Evolutionary conservation across 2,113 vertebrate genomes (phyloP).

Genomic region (Misgurnus anguillicaudatus): DNA sequence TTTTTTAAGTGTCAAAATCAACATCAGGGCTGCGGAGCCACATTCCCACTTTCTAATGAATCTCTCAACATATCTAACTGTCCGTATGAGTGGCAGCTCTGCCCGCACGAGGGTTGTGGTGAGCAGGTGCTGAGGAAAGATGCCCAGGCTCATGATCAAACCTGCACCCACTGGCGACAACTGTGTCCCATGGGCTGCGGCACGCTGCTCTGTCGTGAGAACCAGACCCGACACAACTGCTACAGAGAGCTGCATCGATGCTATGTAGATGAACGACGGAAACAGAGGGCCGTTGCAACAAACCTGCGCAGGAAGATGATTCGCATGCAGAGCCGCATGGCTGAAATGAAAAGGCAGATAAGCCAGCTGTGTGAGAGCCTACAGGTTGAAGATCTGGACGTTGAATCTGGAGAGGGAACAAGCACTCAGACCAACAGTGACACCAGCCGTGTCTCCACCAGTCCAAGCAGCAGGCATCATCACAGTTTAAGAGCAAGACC

Average conservation of each 20-base stretch:
- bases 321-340: slow-evolving; percentile 60
- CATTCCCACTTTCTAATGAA: slow-evolving; percentile 65
- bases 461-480: slow-evolving; percentile 22
- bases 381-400: slow-evolving; percentile 40
- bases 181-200: slow-evolving; percentile 69
- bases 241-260: slow-evolving; percentile 62
- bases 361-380: slow-evolving; percentile 57
- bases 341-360: slow-evolving; percentile 54
- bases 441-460: slow-evolving; percentile 1
- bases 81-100: slow-evolving; percentile 62
- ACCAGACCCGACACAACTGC: slow-evolving; percentile 66
- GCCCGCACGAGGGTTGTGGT: slow-evolving; percentile 69
- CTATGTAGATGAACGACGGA: slow-evolving; percentile 49
- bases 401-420: slow-evolving; percentile 38
- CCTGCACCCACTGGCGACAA: slow-evolving; percentile 58
- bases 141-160: slow-evolving; percentile 59
- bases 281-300: slow-evolving; percentile 38
- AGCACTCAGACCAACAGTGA: slow-evolving; percentile 23
- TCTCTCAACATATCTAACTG: slow-evolving; percentile 67
- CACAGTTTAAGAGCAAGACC: slow-evolving; percentile 11
- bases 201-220: slow-evolving; percentile 50
- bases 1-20: slow-evolving; percentile 70
- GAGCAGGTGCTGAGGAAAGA: slow-evolving; percentile 54
- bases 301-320: slow-evolving; percentile 56
- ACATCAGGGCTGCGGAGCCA: slow-evolving; percentile 68